Base-by-base conservation (phyloP, 2,113 vertebrate genomes). In the Coracopsis vasa region DNA sequence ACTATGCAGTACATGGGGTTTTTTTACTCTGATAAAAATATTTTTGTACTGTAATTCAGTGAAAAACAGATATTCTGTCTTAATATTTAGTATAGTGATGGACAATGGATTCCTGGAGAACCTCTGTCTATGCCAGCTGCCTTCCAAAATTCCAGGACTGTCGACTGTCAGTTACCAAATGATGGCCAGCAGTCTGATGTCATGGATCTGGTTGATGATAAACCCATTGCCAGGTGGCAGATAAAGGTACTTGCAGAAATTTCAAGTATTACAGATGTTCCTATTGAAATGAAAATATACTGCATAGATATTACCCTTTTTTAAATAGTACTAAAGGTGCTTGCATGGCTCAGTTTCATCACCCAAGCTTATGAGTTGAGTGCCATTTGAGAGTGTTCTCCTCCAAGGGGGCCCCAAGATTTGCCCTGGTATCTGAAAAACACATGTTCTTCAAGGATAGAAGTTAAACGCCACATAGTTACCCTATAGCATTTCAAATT, bases 131-230 rank as follows among this genome's bases (percentile, higher is more conserved):
- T 97, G 62, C 92, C 74, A 62, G 98, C 98, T 51, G 58, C 95
- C 58, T 99, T 99, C 96, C 96, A 98, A 85, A 97, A 98, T 58
- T 94, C 62, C 37, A 97, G 96, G 12, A 95, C 95, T 80, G 91
- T 99, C 10, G 97, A 98, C 64, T 99, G 99, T 88, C 98, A 96
- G 56, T 97, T 99, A 85, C 98, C 98, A 20, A 67, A 81, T 87
- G 97, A 98, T 75, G 72, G 50, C 28, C 94, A 93, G 29, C 74
- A 91, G 47, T 80, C 96, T 91, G 94, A 97, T 81, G 73, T 96
- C 47, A 62, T 93, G 80, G 95, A 97, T 62, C 35, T 92, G 0
- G 71, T 82, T 44, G 92, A 96, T 53, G 97, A 98, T 75, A 97
- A 98, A 75, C 97, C 98, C 3, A 92, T 98, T 88, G 95, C 97